Percentiles rank a stretch among this genome's conserved stretches.
These are phyloP conservation scores for Malurus elegans DNA, from an alignment of 2,113 vertebrate species.

Conservation along the genomic window DNA sequence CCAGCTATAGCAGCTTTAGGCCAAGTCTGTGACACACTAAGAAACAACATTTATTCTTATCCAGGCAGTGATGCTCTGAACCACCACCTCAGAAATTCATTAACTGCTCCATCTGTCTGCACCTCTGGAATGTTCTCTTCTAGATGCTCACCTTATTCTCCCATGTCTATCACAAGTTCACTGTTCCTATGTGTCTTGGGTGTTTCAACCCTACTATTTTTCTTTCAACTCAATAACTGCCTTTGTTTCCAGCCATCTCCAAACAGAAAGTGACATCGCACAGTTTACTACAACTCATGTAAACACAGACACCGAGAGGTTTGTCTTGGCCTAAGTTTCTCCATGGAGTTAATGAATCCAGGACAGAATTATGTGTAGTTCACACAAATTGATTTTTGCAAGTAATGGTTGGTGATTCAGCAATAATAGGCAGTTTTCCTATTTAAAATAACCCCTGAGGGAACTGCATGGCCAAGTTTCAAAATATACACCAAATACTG, in stretches of 20 bases:
- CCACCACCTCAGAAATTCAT: neutral
- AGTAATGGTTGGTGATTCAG: neutral
- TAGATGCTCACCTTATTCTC: neutral
- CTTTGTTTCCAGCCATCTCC: neutral
- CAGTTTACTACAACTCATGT: neutral
- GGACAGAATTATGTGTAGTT: neutral
- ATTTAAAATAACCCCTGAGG: neutral
- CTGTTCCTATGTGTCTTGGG: too few relatives aligned
- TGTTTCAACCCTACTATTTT: neutral
- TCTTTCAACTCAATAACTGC: neutral
- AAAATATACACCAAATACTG: neutral
- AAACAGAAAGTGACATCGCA: neutral
- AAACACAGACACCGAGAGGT: neutral
- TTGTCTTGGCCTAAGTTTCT: neutral
- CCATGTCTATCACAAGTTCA: neutral
- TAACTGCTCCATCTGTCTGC: neutral
- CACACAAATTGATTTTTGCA: neutral
- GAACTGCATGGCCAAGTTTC: neutral
- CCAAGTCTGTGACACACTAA: neutral
- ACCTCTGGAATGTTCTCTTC: neutral
- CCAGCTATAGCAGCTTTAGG: neutral
- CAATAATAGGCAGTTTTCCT: neutral
- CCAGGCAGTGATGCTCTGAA: neutral
- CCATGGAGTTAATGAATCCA: neutral
- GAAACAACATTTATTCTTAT: neutral